phyloP scores from a whole-genome alignment of 2,797 vertebrate genomes.

The Syncerus caffer region DNA sequence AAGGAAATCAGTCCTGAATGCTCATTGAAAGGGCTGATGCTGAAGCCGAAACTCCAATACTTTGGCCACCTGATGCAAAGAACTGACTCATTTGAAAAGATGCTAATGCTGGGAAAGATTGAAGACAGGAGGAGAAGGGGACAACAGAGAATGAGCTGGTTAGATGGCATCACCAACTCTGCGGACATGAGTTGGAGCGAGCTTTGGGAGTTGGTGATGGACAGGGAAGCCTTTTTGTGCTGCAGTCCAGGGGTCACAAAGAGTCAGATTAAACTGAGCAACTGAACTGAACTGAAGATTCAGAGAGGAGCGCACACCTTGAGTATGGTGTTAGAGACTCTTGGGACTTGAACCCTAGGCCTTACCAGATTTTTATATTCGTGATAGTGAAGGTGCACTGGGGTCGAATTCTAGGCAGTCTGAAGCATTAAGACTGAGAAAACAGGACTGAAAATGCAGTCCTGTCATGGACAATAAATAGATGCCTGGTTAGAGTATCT shows the following conservation, averaged over 20 bases:
- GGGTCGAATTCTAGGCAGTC: not conserved
- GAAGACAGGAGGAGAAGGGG: not conserved
- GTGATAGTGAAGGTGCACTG: not conserved
- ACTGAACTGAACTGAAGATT: not conserved
- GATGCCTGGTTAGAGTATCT: not conserved
- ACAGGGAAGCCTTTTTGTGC: not conserved
- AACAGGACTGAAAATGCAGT: not conserved
- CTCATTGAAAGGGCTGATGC: not conserved
- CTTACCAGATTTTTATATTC: not conserved
- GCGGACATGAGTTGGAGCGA: not conserved
- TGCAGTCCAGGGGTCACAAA: not conserved
- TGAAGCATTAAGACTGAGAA: not conserved
- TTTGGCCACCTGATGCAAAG: not conserved
- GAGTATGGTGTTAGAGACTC: not conserved
- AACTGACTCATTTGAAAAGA: not conserved
- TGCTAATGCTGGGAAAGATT: not conserved
- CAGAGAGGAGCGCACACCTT: not conserved
- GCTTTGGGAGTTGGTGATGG: not conserved
- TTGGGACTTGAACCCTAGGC: not conserved
- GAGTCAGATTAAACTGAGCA: not conserved
- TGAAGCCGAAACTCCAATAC: not conserved
- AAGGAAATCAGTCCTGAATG: not conserved
- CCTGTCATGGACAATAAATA: not conserved
- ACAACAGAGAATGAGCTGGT: not conserved
- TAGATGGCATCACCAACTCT: not conserved